phyloP scores from a whole-genome alignment of 2,888 invertebrate species.

The Belgica antarctica region DNA sequence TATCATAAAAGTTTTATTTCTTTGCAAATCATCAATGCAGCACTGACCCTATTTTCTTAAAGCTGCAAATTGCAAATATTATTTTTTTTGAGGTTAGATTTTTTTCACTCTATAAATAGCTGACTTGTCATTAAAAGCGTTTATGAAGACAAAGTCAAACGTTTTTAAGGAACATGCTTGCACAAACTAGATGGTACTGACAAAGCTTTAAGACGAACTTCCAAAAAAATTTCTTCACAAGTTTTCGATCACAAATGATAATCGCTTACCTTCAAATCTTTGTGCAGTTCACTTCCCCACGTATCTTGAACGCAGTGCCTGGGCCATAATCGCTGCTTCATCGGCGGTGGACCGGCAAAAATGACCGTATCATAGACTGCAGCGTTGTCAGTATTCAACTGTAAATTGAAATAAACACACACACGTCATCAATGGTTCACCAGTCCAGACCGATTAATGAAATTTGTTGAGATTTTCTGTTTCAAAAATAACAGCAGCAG shows the following conservation, averaged over 20 bases:
- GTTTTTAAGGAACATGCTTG: too few species aligned
- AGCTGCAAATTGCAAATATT: too few species aligned
- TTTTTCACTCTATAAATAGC: too few species aligned
- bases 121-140: too few species aligned
- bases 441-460: background rate
- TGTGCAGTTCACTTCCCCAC: slow-evolving; percentile 92
- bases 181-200: too few species aligned
- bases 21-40: too few species aligned
- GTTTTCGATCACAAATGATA: slow-evolving; percentile 26
- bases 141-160: too few species aligned
- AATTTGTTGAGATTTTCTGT: background rate
- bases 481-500: background rate
- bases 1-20: too few species aligned
- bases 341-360: slow-evolving; percentile 80
- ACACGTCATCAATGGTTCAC: background rate
- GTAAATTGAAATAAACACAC: slow-evolving; percentile 44
- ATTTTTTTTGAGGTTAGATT: too few species aligned
- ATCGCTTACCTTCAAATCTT: slow-evolving; percentile 78
- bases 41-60: too few species aligned
- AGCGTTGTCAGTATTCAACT: slow-evolving; percentile 72
- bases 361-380: slow-evolving; percentile 88
- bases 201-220: background rate
- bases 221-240: background rate
- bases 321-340: slow-evolving; percentile 92
- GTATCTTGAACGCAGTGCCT: slow-evolving; percentile 93